Conservation (phyloP, 2,113 vertebrate species). For the Dendrocopos noguchii region DNA sequence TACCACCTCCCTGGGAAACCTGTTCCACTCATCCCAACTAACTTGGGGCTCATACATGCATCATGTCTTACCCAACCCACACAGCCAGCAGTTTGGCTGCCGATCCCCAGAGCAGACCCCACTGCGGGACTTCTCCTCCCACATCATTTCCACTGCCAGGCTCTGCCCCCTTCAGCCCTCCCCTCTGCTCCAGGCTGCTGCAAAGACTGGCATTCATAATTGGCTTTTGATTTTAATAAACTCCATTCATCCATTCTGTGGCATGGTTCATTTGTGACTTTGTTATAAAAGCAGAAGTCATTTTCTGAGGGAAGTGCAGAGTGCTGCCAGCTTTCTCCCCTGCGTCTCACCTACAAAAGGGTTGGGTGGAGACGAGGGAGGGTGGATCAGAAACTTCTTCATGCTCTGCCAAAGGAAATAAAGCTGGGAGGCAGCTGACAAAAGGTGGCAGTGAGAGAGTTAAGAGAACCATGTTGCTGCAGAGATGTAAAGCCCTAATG, state of each 20-base stretch:
- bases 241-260: not conserved
- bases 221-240: not conserved
- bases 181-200: not conserved
- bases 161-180: not conserved
- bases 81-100: not conserved
- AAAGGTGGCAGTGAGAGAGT: slow-evolving; percentile 18
- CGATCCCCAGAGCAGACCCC: not conserved
- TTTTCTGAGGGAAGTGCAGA: not conserved
- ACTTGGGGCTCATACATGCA: not conserved
- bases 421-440: slow-evolving; percentile 13
- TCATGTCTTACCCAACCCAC: rapidly evolving
- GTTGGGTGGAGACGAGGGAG: not conserved
- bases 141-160: not conserved
- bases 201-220: not conserved
- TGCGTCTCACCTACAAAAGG: not conserved
- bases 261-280: not conserved
- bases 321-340: not conserved
- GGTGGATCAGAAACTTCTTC: slow-evolving; percentile 1
- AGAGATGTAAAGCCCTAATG: slow-evolving; percentile 19
- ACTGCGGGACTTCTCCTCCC: not conserved
- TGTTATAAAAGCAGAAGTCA: not conserved
- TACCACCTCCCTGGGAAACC: too few species aligned
- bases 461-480: not conserved
- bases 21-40: not conserved
- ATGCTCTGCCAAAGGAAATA: not conserved